These are phyloP conservation scores for Tetragnatha montana DNA, from an alignment of 2,888 invertebrate species.

Conservation along the genomic window DNA sequence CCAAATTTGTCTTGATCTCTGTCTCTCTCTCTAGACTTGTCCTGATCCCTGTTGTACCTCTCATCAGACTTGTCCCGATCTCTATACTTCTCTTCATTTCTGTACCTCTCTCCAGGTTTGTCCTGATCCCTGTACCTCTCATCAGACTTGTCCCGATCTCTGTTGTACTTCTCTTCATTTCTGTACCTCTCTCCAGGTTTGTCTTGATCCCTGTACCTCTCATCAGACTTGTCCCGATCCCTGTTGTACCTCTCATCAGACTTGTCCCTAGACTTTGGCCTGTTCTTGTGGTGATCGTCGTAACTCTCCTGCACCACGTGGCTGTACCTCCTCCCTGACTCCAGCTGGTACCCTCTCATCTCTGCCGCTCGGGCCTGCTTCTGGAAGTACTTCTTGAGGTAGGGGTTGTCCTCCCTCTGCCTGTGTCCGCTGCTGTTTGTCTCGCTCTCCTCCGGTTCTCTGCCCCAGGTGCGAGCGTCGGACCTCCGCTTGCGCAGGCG, in stretches of 20 bases:
- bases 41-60: no score
- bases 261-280: conserved; percentile 1
- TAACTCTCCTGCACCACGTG: conserved; percentile 39
- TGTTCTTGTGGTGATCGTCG: conserved; percentile 23
- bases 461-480: conserved; percentile 47
- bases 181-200: no score
- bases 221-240: no score
- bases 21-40: no score
- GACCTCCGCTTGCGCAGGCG: conserved; percentile 52
- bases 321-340: conserved; percentile 2
- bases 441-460: conserved; percentile 63
- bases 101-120: no score
- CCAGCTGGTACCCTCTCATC: conserved; percentile 38
- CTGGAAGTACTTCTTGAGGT: conserved; percentile 60
- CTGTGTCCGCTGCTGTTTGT: conserved; percentile 62
- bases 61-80: background rate
- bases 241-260: no score
- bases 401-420: conserved; percentile 45
- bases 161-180: no score
- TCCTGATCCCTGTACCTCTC: no score
- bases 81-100: no score
- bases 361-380: conserved; percentile 58
- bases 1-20: background rate
- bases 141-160: background rate
- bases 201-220: no score